These are phyloP conservation scores for Botia kubotai DNA, from an alignment of 2,797 vertebrate genomes.

Conservation along the genomic window DNA sequence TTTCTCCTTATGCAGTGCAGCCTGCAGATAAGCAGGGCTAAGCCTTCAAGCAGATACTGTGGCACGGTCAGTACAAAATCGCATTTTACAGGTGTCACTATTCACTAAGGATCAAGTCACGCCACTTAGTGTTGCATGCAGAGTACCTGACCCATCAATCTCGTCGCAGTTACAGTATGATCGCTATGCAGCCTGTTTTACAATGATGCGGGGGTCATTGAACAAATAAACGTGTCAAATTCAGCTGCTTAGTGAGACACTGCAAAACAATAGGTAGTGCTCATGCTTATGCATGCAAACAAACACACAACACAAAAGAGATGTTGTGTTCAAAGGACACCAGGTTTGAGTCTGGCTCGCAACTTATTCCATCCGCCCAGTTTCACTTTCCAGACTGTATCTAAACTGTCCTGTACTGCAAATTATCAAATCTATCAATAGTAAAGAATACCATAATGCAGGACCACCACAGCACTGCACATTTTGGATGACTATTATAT, in stretches of 20 bases:
- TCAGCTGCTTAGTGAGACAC: neutral
- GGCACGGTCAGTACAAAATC: constrained; percentile 66
- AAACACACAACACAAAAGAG: neutral
- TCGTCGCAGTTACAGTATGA: neutral
- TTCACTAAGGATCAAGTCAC: constrained; percentile 65
- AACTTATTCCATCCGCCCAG: no score
- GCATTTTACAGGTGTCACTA: constrained; percentile 65
- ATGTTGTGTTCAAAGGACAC: neutral
- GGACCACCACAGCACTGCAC: neutral
- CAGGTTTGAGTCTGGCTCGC: no score
- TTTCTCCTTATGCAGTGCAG: constrained; percentile 58
- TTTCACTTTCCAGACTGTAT: no score
- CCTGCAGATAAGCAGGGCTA: constrained; percentile 71
- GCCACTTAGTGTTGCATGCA: constrained; percentile 49
- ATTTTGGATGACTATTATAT: neutral
- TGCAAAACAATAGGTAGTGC: neutral
- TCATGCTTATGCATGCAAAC: neutral
- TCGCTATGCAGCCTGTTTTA: neutral
- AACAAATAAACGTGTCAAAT: constrained; percentile 13
- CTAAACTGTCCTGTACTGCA: no score
- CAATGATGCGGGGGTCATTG: neutral
- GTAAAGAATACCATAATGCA: neutral
- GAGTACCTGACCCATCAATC: constrained; percentile 20
- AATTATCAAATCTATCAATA: neutral
- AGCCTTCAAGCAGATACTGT: constrained; percentile 68